Evolutionary conservation across 1,140 invertebrate species (phyloP), one percentile per base, ranked within the genome.

Genomic region (Aleiodes sp.): DNA sequence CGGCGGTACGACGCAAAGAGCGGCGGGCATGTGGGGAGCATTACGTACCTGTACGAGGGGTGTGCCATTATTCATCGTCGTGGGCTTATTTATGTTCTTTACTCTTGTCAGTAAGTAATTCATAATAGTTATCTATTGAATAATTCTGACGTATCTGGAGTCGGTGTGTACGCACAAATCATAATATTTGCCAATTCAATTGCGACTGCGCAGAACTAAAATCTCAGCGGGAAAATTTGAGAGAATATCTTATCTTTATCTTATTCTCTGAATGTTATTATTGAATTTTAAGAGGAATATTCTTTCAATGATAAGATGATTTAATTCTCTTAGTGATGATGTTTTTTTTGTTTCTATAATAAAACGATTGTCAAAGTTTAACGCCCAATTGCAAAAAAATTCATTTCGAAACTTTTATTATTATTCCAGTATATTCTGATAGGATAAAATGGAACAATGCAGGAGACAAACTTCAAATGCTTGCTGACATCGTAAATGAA

Each of bases 371-470:
- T 35, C 4, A 6, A 4, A 35, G 31, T 35, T 35, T 6, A 35
- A 6, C 31, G 31, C 10, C 4, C 4, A 35, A 35, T 6, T 35
- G 4, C 10, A 10, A 35, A 35, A 10, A 35, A 35, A 6, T 4
- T 35, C 31, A 10, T 4, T 6, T 35, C 28, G 52, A 56, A 52
- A 19, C 10, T 2, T 33, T n/a, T n/a, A 66, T 66, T 21, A 4
- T 64, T 9, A 46, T 72, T 72, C 12, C 41, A 80, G 78, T 75
- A 71, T 79, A 79, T 31, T 65, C 73, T 24, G 75, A 80, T 12
- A 26, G 46, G 12, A 63, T 35, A 19, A 75, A 74, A 72, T 80
- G 76, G 75, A 52, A 69, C 0, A 70, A 66, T 1, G 24, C 75
- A 4, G 64, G 64, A 14, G 60, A 66, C 12, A 61, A 62, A 9